Percentiles rank a stretch among this genome's conserved stretches.
Evolutionary conservation across 2,797 vertebrate species (phyloP).

Genomic region (Mormyrus proboscirostris): DNA sequence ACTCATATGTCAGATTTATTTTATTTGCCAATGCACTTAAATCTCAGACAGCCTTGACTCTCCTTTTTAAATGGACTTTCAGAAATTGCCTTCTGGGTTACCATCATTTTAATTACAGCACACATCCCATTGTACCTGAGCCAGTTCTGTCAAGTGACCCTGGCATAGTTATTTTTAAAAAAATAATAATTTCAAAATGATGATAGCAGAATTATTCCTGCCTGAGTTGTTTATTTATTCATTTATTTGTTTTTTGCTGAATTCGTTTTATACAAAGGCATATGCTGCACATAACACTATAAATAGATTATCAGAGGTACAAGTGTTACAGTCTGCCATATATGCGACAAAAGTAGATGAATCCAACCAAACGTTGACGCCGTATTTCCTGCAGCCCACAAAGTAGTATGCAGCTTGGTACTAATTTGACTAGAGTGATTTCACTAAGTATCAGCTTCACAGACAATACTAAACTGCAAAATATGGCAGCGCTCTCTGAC

Average conservation of each 20-base stretch:
- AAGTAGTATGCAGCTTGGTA: background rate
- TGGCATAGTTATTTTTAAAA: background rate
- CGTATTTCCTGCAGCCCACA: background rate
- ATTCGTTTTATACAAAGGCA: background rate
- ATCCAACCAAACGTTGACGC: background rate
- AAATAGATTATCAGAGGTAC: background rate
- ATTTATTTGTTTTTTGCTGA: background rate
- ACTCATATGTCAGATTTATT: background rate
- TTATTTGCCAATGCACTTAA: too few relatives aligned
- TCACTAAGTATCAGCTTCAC: background rate
- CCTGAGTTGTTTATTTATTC: background rate
- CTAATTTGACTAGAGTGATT: background rate
- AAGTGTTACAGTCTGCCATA: background rate
- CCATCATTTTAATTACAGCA: background rate
- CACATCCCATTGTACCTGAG: background rate
- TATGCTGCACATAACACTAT: background rate
- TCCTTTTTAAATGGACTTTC: background rate
- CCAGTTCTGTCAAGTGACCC: background rate
- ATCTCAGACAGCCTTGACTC: background rate
- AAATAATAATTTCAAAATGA: background rate
- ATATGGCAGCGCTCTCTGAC: background rate
- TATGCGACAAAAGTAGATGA: background rate
- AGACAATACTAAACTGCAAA: background rate
- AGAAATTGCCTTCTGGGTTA: background rate
- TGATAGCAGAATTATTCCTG: background rate